A percentile compares a stretch with the other conserved stretches of the same genome.
These are phyloP conservation scores for Bufotes viridis DNA, from an alignment of 2,797 vertebrate species.

Conservation along the genomic window DNA sequence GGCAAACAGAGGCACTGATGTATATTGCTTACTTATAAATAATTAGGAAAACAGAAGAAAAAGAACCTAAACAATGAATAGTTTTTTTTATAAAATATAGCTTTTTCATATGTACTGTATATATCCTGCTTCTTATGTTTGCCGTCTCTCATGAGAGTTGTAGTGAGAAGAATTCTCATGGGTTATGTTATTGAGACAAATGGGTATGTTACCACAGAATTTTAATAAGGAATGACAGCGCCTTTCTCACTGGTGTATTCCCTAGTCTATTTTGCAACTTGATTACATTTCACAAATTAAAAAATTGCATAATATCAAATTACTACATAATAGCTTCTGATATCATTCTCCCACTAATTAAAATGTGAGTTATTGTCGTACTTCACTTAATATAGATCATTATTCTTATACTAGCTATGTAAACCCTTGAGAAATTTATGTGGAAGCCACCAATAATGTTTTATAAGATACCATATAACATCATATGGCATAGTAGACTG, in stretches of 20 bases:
- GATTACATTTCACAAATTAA: slow-evolving; percentile 74
- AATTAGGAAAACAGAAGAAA: not conserved
- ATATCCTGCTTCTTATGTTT: slow-evolving; percentile 66
- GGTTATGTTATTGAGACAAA: slow-evolving; percentile 63
- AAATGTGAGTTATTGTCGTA: slow-evolving; percentile 68
- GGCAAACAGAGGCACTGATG: not conserved
- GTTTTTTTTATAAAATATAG: not conserved
- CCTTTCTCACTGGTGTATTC: slow-evolving; percentile 63
- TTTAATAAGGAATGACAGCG: slow-evolving; percentile 62
- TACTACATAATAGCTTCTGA: slow-evolving; percentile 64
- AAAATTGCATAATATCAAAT: slow-evolving; percentile 70
- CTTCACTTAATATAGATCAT: slow-evolving; percentile 68
- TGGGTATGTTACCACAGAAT: slow-evolving; percentile 58
- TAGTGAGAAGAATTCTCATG: slow-evolving; percentile 63
- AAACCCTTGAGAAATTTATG: slow-evolving; percentile 64
- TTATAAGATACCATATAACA: slow-evolving; percentile 40
- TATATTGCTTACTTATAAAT: not conserved
- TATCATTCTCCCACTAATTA: slow-evolving; percentile 71
- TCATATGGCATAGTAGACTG: slow-evolving; percentile 23
- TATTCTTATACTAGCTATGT: slow-evolving; percentile 67
- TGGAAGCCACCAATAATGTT: slow-evolving; percentile 55
- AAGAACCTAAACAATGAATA: not conserved
- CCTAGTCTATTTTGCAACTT: slow-evolving; percentile 67
- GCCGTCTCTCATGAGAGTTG: slow-evolving; percentile 36
- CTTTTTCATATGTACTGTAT: not conserved